Percentiles rank a stretch among this genome's conserved stretches.
Evolutionary conservation across 2,888 invertebrate genomes (phyloP).

Genomic region (Pinctada fucata): DNA sequence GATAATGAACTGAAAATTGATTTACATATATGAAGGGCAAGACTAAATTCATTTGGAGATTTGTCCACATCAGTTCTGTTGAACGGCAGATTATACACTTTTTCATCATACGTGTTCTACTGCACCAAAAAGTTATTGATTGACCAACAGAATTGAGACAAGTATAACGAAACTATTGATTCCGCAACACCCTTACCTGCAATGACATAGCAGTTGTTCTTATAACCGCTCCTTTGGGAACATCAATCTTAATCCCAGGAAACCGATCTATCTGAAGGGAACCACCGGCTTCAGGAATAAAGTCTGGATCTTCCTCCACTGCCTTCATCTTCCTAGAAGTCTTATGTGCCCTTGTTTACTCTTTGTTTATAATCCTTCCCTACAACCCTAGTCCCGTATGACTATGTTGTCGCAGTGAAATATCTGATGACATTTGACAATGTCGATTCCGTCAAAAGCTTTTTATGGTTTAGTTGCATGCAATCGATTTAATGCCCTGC

Average conservation of each 20-base stretch:
- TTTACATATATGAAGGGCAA: no score
- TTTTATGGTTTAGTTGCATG: neutral
- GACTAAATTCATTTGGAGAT: no score
- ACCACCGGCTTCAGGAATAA: neutral
- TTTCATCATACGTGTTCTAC: no score
- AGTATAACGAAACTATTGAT: no score
- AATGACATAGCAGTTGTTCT: neutral
- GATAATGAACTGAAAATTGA: no score
- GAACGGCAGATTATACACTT: no score
- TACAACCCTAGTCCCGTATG: no score
- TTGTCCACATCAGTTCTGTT: no score
- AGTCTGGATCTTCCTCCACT: neutral
- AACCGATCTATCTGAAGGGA: neutral
- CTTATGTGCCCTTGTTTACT: no score
- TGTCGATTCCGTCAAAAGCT: neutral
- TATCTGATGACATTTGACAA: conserved; percentile 1
- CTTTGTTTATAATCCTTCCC: no score
- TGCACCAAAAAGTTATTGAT: no score
- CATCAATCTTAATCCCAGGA: neutral
- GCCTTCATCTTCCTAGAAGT: neutral
- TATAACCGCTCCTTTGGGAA: neutral
- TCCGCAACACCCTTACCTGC: neutral
- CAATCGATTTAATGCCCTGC: neutral
- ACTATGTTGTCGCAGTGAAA: neutral
- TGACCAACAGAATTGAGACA: no score